A percentile compares a stretch with the other conserved stretches of the same genome.
Conservation (phyloP, 2,888 invertebrate species). For the Loripinus fragilis region DNA sequence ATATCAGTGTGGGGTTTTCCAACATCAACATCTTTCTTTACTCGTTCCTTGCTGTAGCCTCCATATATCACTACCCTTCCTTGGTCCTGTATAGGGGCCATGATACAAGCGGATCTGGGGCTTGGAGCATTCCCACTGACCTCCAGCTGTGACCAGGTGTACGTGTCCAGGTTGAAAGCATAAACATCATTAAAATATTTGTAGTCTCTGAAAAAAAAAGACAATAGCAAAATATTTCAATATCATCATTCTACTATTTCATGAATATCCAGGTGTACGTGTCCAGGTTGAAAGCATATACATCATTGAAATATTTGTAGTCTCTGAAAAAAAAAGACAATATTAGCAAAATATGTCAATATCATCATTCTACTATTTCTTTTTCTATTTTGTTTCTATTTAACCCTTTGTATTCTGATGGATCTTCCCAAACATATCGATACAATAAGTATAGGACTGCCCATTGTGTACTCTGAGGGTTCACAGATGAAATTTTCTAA, state of each 20-base stretch:
- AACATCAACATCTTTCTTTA: conserved; percentile 90
- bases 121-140: conserved; percentile 87
- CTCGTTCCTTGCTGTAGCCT: conserved; percentile 90
- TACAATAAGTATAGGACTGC: too few species aligned
- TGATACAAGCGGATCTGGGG: conserved; percentile 90
- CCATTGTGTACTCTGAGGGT: too few species aligned
- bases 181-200: conserved; percentile 95
- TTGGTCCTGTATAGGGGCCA: conserved; percentile 85
- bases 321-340: conserved; percentile 84
- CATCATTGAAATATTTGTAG: conserved; percentile 95
- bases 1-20: conserved; percentile 90
- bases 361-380: too few species aligned
- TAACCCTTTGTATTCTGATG: too few species aligned
- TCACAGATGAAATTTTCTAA: too few species aligned
- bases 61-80: conserved; percentile 89
- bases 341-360: too few species aligned
- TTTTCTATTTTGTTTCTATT: too few species aligned
- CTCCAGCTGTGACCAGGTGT: conserved; percentile 90
- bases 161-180: conserved; percentile 91
- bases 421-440: too few species aligned
- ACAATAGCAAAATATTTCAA: too few species aligned
- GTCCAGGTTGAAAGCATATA: conserved; percentile 92
- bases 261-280: conserved; percentile 91
- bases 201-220: conserved; percentile 86
- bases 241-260: too few species aligned